Percentiles rank a stretch among this genome's conserved stretches.
phyloP scores from a whole-genome alignment of 2,797 vertebrate species.

The Coilia nasus region DNA sequence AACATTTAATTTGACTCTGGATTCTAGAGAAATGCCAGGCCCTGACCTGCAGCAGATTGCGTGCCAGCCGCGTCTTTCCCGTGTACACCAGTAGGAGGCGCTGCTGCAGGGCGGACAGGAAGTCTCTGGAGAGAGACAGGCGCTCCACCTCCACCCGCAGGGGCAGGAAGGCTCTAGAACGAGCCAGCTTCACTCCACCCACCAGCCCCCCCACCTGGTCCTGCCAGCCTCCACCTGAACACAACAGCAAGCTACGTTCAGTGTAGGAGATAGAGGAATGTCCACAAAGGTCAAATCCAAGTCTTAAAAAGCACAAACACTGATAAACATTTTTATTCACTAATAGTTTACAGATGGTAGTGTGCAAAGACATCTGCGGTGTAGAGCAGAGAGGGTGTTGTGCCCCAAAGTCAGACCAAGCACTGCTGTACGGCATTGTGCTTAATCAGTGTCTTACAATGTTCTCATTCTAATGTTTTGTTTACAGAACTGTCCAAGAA shows the following conservation, averaged over 20 bases:
- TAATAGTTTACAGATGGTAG: background rate
- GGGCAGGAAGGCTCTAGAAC: constrained; percentile 81
- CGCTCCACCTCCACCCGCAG: constrained; percentile 85
- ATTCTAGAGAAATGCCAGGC: background rate
- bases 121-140: constrained; percentile 73
- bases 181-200: constrained; percentile 88
- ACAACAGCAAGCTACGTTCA: background rate
- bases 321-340: background rate
- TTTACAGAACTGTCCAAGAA: no score
- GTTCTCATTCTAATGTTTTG: no score
- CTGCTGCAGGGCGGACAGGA: constrained; percentile 77
- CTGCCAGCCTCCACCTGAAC: constrained; percentile 94
- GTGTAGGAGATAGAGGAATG: background rate
- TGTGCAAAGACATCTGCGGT: background rate
- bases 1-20: background rate
- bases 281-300: background rate
- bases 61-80: constrained; percentile 91
- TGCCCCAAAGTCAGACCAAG: no score
- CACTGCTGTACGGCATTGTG: no score
- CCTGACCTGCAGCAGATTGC: constrained; percentile 92
- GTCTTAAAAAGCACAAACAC: background rate
- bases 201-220: constrained; percentile 94
- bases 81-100: constrained; percentile 94
- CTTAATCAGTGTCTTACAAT: no score
- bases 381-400: no score